Percentiles rank a stretch among this genome's conserved stretches.
phyloP scores from a whole-genome alignment of 2,888 invertebrate genomes.

The Idaea straminata region DNA sequence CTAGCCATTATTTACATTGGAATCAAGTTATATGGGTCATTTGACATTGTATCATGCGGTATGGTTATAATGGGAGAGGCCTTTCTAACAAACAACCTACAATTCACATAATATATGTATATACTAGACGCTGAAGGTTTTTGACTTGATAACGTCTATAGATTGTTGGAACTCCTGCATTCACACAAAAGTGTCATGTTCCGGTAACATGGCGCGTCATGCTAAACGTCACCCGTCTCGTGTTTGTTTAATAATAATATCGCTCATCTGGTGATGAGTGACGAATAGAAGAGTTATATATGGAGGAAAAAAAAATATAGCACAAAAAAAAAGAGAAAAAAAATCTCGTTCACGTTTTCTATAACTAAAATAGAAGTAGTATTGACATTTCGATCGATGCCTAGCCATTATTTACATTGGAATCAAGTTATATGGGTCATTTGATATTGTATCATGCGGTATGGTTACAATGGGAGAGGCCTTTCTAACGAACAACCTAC shows the following conservation, averaged over 20 bases:
- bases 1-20: neutral
- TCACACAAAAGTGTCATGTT: no score
- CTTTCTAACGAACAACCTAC: neutral
- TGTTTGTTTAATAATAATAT: no score
- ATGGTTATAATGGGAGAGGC: neutral
- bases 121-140: no score
- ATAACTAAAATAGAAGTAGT: neutral
- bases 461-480: neutral
- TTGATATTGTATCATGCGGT: neutral
- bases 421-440: constrained; percentile 1
- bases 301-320: no score
- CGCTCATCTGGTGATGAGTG: no score
- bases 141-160: no score
- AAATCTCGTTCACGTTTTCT: neutral
- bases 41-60: neutral
- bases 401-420: neutral
- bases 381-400: neutral
- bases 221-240: no score
- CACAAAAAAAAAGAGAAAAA: no score
- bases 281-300: no score
- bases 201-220: no score
- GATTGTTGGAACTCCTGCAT: no score
- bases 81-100: neutral
- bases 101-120: neutral
- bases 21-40: constrained; percentile 1